Base-by-base conservation (phyloP, 2,113 vertebrate species). In the Bos javanicus region DNA sequence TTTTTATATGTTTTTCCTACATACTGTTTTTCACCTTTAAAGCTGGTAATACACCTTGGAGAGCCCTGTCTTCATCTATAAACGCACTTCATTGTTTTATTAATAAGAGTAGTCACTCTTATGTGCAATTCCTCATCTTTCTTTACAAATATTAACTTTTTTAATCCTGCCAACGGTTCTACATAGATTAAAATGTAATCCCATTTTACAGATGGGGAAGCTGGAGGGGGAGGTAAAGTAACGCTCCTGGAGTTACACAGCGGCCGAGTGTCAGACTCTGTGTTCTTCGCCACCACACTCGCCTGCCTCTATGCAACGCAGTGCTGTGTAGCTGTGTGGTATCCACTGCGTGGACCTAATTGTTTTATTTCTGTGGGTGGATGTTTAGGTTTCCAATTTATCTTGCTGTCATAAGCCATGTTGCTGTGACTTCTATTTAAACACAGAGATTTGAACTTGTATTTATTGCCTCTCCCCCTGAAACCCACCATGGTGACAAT, bases 321-420 rank as follows among this genome's bases (percentile, higher is more conserved):
- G 12, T 1, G 25, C 56, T 4, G 5, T 2, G 5, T 33, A 6
- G 7, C 54, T 39, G 5, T 6, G 19, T 7, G 52, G 14, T 23
- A 3, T 21, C 23, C 16, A 11, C 9, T 30, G 30, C 3, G 1
- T 7, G 33, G 83, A 25, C 11, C 5, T 13, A 21, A 28, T 1
- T 1, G 25, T 43, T 78, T 50, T 23, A 4, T 15, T 36, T 85
- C 82, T 60, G 8, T 21, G 39, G 36, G 21, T 46, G 28, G 43
- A 5, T 62, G 56, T 54, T 85, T 48, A 64, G 30, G 17, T 54
- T 48, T 78, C 48, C 48, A 43, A 0, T 62, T 90, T 19, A 21
- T 17, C 59, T 48, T 57, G 30, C 86, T 39, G 1, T 81, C 26
- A 19, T 48, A 78, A 43, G 26, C 33, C 81, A 48, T 36, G 46